Evolutionary conservation across 2,797 vertebrate genomes (phyloP).

Genomic region (Heliangelus exortis): DNA sequence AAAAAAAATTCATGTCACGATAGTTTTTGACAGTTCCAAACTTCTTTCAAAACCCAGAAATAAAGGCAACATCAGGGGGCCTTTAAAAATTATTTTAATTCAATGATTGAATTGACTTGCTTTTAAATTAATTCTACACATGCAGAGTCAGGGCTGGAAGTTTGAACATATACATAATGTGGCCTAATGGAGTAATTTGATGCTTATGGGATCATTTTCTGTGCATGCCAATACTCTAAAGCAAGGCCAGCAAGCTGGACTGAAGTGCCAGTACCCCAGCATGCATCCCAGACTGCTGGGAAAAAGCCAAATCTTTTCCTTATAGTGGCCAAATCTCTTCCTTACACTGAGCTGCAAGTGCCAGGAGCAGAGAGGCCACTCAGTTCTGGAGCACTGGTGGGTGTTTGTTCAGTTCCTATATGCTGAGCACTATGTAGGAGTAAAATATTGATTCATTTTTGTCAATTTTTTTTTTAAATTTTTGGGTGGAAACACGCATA

Average conservation of each 20-base stretch:
- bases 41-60: background rate
- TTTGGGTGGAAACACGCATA: background rate
- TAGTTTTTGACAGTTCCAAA: background rate
- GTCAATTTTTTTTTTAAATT: background rate
- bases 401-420: rapidly evolving
- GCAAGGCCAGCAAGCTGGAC: background rate
- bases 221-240: background rate
- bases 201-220: background rate
- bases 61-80: background rate
- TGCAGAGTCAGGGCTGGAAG: background rate
- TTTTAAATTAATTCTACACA: background rate
- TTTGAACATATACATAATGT: background rate
- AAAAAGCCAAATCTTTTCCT: no score
- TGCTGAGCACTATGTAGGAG: no score
- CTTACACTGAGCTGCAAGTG: background rate
- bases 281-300: background rate
- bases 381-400: rapidly evolving
- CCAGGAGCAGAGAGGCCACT: background rate
- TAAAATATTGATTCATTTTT: background rate
- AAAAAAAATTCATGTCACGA: background rate
- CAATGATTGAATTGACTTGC: background rate
- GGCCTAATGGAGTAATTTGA: background rate
- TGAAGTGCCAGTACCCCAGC: rapidly evolving
- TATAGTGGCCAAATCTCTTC: background rate
- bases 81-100: background rate